Base-by-base conservation (phyloP, 2,113 vertebrate genomes). In the Thalassarche chlororhynchos region DNA sequence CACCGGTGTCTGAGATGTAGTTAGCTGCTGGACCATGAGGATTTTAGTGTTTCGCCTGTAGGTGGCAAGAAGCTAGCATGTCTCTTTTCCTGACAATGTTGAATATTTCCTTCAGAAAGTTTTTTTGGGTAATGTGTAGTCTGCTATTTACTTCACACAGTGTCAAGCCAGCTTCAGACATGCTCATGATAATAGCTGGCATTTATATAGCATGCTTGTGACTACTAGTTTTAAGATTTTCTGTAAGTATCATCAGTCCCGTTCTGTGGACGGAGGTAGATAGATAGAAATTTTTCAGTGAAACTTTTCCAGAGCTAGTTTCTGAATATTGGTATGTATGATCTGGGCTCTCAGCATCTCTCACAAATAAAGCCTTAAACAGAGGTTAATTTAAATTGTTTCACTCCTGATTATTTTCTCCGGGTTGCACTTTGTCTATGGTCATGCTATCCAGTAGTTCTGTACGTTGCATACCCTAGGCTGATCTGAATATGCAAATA, bases 401-500 rank as follows among this genome's bases (percentile, higher is more conserved):
- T 94, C 9, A 15, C 9, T 66, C 25, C 5, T 44, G 29, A 17
- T 62, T 7, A 47, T 51, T 75, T 91, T 94, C 40, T 89, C 26
- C 0, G 3, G 14, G 52, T 70, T 0, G 0, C 15, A 13, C 20
- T 54, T 86, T 62, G 49, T 34, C 21, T 76, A 0, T 20, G 20
- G 16, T 52, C 40, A 8, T 3, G 0, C 6, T 83, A 6, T 49
- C 19, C 25, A 36, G 36, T 25, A 65, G 54, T 52, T 90, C 46
- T 66, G 38, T 29, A 32, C 5, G 11, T 44, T 83, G 40, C 36
- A 20, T 71, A 51, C 17, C 10, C 9, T 32, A 38, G 40, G 24
- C 32, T 70, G n/a, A 55, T 62, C 19, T 36, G 57, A 87, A 42
- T 78, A 26, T 75, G 52, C 38, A 84, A 58, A 62, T 62, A 66